Base-by-base conservation (phyloP, 2,888 invertebrate genomes). In the Aporophyla nigra region DNA sequence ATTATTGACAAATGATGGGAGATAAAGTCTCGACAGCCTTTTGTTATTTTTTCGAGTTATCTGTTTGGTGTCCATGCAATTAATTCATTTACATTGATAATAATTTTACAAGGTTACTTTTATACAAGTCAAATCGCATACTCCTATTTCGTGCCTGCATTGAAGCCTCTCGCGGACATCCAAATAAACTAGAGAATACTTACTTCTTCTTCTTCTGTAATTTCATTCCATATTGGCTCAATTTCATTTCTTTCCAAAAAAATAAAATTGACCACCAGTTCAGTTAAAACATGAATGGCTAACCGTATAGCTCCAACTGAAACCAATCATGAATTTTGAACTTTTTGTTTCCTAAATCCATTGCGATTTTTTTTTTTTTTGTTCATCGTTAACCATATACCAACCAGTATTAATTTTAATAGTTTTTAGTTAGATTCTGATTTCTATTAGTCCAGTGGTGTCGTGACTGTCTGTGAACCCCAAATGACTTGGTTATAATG, bases 401-500 rank as follows among this genome's bases (percentile, higher is more conserved):
- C 74, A 77, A 80, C 85, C 58, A 70, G 76, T 63, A 77, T 84
- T 83, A 12, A 83, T 83, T 79, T 69, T 54, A 56, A 75, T 65
- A 87, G 85, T 69, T 33, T 33, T 33, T 2, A 33, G 33, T 33
- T 33, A 33, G 43, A 43, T 43, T 43, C 43, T 43, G 79, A 81
- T 86, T 84, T 89, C 78, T 84, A 88, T 80, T 84, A 88, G 63
- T 83, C 70, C 19, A 66, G 79, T 79, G 71, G 82, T 70, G 78
- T 94, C 93, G 94, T 94, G 94, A 94, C 93, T 92, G 83, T 84
- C 87, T 80, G 85, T 89, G 85, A 89, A 88, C 87, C 80, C 87
- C 85, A 76, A 92, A 91, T 87, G 90, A 88, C 87, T 90, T 67
- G 77, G 75, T 88, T 86, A 89, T 92, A 94, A 93, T 92, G 92